Base-by-base conservation (phyloP, 2,797 vertebrate species). In the Alcedo atthis region DNA sequence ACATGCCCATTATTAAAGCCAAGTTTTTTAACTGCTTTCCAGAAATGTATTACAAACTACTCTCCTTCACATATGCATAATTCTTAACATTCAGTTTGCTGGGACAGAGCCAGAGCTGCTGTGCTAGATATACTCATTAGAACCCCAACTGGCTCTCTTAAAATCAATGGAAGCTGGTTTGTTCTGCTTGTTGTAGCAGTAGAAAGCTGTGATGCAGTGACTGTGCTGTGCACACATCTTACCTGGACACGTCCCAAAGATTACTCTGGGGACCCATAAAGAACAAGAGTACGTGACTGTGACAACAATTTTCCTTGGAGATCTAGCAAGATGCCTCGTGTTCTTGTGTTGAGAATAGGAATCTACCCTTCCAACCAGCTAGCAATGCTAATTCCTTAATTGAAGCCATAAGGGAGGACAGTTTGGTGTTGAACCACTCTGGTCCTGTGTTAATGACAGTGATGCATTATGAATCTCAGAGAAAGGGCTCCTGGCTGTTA, bases 11-110 rank as follows among this genome's bases (percentile, higher is more conserved):
- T 96, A 90, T 92, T 92, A 90, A 93, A 94, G 88, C 92, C 94
- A 95, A 95, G 69, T 89, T 95, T 96, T 93, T 92, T 85, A 93
- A 95, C 88, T 90, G 33, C 84, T 92, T 96, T 93, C 93, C 96
- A 96, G 87, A 95, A 95, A 92, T 79, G 71, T 63, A 95, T 89
- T 89, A 92, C 84, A 92, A 96, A 94, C 84, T 94, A 33, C 58
- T 15, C 37, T 87, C 40, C 30, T 85, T 94, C 90, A 83, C 76
- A 93, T 82, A 94, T 57, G 35, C 87, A 76, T 93, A 95, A 92
- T 95, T 96, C 81, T 93, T 95, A 92, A 94, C 93, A 92, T 92
- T 81, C 95, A 83, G 63, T 5, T 40, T 79, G 73, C 79, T 94
- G 95, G 84, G 85, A 37, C 15, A 32, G 40, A 83, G 92, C 94